Base-by-base conservation (phyloP, 2,113 vertebrate genomes). In the Nansenia antarctica region DNA sequence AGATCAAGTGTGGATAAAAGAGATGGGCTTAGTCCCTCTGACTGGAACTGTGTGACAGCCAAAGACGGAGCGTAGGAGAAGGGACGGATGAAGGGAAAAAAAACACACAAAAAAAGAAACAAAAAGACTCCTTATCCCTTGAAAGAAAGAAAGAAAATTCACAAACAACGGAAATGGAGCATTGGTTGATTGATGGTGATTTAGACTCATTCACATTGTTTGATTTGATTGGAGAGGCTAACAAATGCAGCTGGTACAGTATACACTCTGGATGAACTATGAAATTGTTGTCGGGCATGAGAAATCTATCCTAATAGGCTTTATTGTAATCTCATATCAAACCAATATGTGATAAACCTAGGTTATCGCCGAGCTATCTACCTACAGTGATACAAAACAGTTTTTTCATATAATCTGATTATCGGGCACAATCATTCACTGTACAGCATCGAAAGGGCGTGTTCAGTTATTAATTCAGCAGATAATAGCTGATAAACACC, bases 1-100 rank as follows among this genome's bases (percentile, higher is more conserved):
- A 29, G 83, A 86, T 88, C 87, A 90, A 89, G 87, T 87, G 79
- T 72, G 81, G 86, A 90, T 89, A 80, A 89, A 88, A 88, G 77
- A 85, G 79, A 87, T 79, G 82, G 75, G 72, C 82, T 88, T 80
- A 77, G n/a, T 87, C 83, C 74, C 73, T 85, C 79, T 62, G 81
- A 79, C 75, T 84, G 62, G 80, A 84, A 70, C 68, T 49, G 62
- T 82, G 79, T 74, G 82, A 86, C 84, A 80, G 86, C 58, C 76
- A 69, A 76, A 83, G 83, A 79, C 72, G 30, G 70, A 81, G 70
- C 73, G 85, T 61, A 78, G 72, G 76, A 83, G 79, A 65, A 66
- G 65, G 64, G 72, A 77, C 60, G 45, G 70, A n/a, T n/a, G n/a
- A n/a, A 62, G 62, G 65, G 42, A n/a, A 52, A 62, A 9, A 29